Percentiles rank a stretch among this genome's conserved stretches.
Conservation (phyloP, 2,797 vertebrate genomes). For the Lepilemur septentrionalis region DNA sequence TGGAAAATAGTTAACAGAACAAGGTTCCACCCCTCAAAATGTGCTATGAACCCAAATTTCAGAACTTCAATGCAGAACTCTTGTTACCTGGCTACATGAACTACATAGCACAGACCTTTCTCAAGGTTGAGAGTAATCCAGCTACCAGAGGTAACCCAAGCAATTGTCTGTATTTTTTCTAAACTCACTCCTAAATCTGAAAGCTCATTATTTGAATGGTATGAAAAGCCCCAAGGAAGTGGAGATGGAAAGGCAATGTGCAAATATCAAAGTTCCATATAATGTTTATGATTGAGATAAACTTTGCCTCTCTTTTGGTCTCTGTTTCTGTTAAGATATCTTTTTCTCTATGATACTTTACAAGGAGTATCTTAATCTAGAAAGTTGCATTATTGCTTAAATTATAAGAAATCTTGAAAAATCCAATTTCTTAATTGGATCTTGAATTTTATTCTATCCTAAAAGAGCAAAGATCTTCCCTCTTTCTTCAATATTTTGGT, state of each 20-base stretch:
- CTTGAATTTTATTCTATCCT: neutral
- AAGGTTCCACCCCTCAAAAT: neutral
- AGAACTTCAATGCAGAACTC: neutral
- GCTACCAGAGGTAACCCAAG: neutral
- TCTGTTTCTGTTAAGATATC: neutral
- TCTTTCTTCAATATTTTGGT: neutral
- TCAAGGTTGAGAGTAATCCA: neutral
- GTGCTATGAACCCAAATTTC: neutral
- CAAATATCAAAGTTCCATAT: neutral
- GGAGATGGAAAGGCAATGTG: neutral
- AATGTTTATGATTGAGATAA: neutral
- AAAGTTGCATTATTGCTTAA: neutral
- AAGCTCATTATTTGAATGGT: neutral
- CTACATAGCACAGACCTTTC: neutral
- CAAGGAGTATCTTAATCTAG: neutral
- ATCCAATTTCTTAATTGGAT: neutral
- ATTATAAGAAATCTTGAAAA: neutral
- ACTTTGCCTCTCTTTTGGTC: neutral
- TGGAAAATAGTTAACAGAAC: neutral
- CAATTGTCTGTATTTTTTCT: neutral
- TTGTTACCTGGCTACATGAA: neutral
- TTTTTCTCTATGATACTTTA: neutral
- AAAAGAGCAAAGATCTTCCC: neutral
- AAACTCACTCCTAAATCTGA: neutral
- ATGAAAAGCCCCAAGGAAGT: neutral